phyloP scores from a whole-genome alignment of 2,888 invertebrate genomes.

The Drosophila percnosoma region DNA sequence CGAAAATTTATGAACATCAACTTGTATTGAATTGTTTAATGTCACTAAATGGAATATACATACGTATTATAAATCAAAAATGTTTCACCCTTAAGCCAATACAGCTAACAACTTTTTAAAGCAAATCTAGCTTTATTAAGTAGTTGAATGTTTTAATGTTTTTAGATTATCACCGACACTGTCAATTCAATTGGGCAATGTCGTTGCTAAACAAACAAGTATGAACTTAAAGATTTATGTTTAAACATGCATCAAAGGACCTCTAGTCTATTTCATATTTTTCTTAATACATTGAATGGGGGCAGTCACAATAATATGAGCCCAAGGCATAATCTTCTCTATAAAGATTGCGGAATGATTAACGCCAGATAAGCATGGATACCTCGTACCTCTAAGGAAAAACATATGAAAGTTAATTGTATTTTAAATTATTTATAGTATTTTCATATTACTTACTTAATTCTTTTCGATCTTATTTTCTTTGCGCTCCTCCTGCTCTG shows the following conservation, averaged over 20 bases:
- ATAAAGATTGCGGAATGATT: conserved; percentile 6
- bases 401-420: background rate
- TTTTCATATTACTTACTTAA: conserved; percentile 31
- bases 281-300: conserved; percentile 7
- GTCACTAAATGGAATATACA: conserved; percentile 65
- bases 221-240: conserved; percentile 42
- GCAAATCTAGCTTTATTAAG: conserved; percentile 40
- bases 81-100: conserved; percentile 50
- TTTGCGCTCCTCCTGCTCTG: conserved; percentile 27
- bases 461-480: conserved; percentile 28
- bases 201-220: conserved; percentile 49
- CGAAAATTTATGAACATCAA: conserved; percentile 52
- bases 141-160: conserved; percentile 41
- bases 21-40: conserved; percentile 59
- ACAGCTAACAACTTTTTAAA: conserved; percentile 45
- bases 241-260: conserved; percentile 24
- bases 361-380: background rate
- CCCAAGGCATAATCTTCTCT: conserved; percentile 16
- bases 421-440: background rate
- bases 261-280: background rate
- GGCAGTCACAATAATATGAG: conserved; percentile 13
- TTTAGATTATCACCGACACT: conserved; percentile 52
- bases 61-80: conserved; percentile 44
- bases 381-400: conserved; percentile 8
- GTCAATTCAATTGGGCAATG: conserved; percentile 70